Evolutionary conservation across 2,113 vertebrate species (phyloP), one percentile per base, ranked within the genome.

Genomic region (Podarcis muralis): DNA sequence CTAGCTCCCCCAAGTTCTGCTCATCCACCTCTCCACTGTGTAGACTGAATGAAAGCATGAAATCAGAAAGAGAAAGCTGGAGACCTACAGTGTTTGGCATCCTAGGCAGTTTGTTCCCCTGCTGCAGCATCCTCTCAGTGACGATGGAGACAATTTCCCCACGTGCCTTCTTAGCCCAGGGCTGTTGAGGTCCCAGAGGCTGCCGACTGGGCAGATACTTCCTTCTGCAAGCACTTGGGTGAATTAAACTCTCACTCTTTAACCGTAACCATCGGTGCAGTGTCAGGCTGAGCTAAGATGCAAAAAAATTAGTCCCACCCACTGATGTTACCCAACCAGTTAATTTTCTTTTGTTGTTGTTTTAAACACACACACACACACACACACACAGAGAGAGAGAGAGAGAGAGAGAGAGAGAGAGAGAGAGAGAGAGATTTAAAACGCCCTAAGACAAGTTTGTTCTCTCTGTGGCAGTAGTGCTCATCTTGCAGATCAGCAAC

Each of bases 261-360:
- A 65, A 53, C 48, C 2, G 71, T 43, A 72, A 16, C 81, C 32
- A 65, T 72, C 53, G 8, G 65, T 71, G 74, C 22, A 6, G 3
- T 0, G 84, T 75, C 16, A 65, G 35, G 32, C 81, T 69, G 20
- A 0, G 93, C 59, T 68, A 43, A 43, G 43, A 43, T 43, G 92
- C 62, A 78, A 53, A 84, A 53, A 77, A 57, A 35, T 2, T 78
- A 91, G 89, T 88, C 66, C 92, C 95, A 93, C 95, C 95, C 94
- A 86, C 1, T 89, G 43, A 93, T n/a, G 92, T 94, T 85, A 86
- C 90, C 94, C 93, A 95, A 95, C 94, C 93, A 87, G 95, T 95
- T 93, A 88, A 91, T 71, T 88, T 0, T 27, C 87, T 16, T 85
- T 76, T 81, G 69, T 91, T 94, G 93, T 88, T 93, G 92, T 90